Evolutionary conservation across 2,113 vertebrate genomes (phyloP).

Genomic region (Pterocles orientalis): DNA sequence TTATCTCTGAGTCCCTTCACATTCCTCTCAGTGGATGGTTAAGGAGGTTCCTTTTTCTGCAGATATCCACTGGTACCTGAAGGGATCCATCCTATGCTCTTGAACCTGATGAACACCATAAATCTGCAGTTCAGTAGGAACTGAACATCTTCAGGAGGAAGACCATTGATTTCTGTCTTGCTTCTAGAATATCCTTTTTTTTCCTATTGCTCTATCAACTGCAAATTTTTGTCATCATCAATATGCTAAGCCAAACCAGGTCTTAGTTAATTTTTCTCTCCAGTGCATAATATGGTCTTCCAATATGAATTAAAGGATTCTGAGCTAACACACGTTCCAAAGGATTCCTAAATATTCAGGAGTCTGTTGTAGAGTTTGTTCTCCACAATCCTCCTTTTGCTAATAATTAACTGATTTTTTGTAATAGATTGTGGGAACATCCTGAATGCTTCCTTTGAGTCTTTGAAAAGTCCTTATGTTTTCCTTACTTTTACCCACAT

Average conservation of each 20-base stretch:
- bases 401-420: background rate
- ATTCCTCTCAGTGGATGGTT: background rate
- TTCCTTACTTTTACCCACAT: background rate
- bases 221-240: background rate
- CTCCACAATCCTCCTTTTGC: background rate
- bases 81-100: background rate
- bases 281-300: background rate
- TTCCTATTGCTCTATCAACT: background rate
- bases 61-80: background rate
- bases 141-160: background rate
- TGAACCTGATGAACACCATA: background rate
- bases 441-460: background rate
- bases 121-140: background rate
- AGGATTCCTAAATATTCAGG: background rate
- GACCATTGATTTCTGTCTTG: background rate
- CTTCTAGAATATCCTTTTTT: background rate
- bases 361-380: background rate
- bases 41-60: background rate
- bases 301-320: background rate
- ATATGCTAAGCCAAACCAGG: background rate
- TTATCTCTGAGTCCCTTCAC: background rate
- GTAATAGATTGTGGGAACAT: background rate
- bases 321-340: background rate
- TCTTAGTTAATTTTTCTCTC: background rate
- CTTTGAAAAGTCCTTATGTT: background rate